Conservation (phyloP, 2,888 invertebrate species). For the Drosophila falleni region DNA sequence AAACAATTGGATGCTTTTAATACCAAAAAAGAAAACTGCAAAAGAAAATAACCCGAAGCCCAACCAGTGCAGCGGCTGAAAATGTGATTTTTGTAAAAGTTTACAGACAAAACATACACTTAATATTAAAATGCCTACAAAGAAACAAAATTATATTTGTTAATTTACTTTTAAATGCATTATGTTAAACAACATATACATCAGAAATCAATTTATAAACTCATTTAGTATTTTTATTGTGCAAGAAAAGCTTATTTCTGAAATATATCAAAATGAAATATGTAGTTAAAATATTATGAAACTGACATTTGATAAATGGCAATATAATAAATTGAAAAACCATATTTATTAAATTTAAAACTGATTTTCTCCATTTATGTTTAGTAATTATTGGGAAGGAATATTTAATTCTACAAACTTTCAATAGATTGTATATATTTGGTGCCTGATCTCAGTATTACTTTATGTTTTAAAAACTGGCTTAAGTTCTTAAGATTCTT, state of each 20-base stretch:
- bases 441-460: too few relatives aligned
- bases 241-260: constrained; percentile 15
- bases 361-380: background rate
- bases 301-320: constrained; percentile 1
- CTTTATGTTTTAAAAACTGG: too few relatives aligned
- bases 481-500: too few relatives aligned
- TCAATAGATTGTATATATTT: too few relatives aligned
- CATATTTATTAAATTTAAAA: constrained; percentile 18
- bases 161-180: constrained; percentile 9
- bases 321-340: constrained; percentile 24
- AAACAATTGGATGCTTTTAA: constrained; percentile 56
- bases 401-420: too few relatives aligned
- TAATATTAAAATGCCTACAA: constrained; percentile 22
- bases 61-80: constrained; percentile 21
- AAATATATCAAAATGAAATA: constrained; percentile 13
- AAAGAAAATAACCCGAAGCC: constrained; percentile 1
- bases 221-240: constrained; percentile 12
- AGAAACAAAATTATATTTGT: constrained; percentile 17
- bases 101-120: constrained; percentile 45
- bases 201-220: background rate
- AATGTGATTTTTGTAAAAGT: constrained; percentile 67
- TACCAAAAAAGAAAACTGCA: constrained; percentile 55
- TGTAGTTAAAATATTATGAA: background rate
- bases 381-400: background rate
- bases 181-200: constrained; percentile 21